Conservation (phyloP, 1,140 invertebrate species). For the Phocides pigmalion region DNA sequence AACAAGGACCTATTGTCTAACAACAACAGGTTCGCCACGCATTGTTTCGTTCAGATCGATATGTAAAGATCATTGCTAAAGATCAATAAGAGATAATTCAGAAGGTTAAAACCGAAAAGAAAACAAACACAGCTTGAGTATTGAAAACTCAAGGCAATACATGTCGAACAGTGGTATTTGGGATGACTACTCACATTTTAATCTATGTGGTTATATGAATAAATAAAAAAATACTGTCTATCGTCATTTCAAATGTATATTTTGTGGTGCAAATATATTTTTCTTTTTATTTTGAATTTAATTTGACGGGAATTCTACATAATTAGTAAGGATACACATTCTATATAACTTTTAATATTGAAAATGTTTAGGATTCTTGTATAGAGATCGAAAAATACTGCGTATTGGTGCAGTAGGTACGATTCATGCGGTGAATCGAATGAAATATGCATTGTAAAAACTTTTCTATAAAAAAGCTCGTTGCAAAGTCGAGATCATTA, state of each 20-base stretch:
- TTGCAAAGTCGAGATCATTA: conserved; percentile 57
- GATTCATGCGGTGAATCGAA: too few relatives aligned
- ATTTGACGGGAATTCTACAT: too few relatives aligned
- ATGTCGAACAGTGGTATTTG: conserved; percentile 41
- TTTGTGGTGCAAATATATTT: too few relatives aligned
- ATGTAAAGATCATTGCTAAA: conserved; percentile 40
- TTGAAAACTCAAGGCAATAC: conserved; percentile 51
- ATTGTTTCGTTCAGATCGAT: conserved; percentile 43
- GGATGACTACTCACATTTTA: conserved; percentile 35
- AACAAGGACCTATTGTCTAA: conserved; percentile 48
- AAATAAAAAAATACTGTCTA: too few relatives aligned
- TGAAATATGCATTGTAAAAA: neutral
- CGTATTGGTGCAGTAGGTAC: too few relatives aligned
- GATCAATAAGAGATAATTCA: conserved; percentile 30
- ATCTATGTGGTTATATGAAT: conserved; percentile 14
- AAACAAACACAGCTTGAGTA: conserved; percentile 46
- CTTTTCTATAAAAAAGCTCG: conserved; percentile 11
- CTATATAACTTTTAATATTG: too few relatives aligned
- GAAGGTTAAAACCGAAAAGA: conserved; percentile 39
- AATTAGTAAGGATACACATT: too few relatives aligned
- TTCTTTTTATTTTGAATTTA: too few relatives aligned
- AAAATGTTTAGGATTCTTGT: too few relatives aligned
- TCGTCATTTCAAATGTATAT: too few relatives aligned
- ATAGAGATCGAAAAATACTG: too few relatives aligned
- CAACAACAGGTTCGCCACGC: conserved; percentile 43